Conservation (phyloP, 2,797 vertebrate species). For the Philypnodon macrostomus region DNA sequence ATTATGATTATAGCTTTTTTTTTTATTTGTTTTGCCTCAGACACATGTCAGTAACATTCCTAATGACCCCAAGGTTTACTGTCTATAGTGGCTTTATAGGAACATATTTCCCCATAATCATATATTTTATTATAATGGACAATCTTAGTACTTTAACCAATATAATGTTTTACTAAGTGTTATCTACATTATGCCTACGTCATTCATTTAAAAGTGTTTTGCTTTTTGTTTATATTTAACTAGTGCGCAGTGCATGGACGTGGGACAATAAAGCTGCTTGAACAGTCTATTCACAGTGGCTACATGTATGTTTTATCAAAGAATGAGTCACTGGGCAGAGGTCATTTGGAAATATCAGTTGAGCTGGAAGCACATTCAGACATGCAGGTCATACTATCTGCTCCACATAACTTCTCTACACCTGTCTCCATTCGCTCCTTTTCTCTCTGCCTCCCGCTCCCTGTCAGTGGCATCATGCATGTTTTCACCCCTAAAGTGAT, state of each 20-base stretch:
- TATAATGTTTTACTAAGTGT: background rate
- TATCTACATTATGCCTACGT: conserved; percentile 4
- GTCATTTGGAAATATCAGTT: conserved; percentile 52
- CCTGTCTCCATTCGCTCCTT: conserved; percentile 27
- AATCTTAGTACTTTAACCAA: background rate
- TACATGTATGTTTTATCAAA: conserved; percentile 38
- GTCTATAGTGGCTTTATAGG: no score
- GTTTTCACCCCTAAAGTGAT: conserved; percentile 75
- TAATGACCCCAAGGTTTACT: no score
- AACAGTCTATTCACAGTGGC: conserved; percentile 27
- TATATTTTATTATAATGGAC: background rate
- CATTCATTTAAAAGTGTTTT: conserved; percentile 19
- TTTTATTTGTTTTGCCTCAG: no score
- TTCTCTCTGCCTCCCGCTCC: conserved; percentile 36
- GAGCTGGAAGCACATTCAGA: conserved; percentile 39
- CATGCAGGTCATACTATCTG: conserved; percentile 29
- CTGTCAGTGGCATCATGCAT: conserved; percentile 67
- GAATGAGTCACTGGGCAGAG: conserved; percentile 44
- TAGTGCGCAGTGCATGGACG: conserved; percentile 14
- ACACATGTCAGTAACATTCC: no score
- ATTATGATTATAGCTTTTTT: no score
- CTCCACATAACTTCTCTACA: conserved; percentile 38
- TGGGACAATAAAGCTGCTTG: no score
- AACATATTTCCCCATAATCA: no score
- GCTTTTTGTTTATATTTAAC: conserved; percentile 24